Percentiles rank a stretch among this genome's conserved stretches.
Evolutionary conservation across 2,888 invertebrate genomes (phyloP).

Genomic region (Elmis aenea): DNA sequence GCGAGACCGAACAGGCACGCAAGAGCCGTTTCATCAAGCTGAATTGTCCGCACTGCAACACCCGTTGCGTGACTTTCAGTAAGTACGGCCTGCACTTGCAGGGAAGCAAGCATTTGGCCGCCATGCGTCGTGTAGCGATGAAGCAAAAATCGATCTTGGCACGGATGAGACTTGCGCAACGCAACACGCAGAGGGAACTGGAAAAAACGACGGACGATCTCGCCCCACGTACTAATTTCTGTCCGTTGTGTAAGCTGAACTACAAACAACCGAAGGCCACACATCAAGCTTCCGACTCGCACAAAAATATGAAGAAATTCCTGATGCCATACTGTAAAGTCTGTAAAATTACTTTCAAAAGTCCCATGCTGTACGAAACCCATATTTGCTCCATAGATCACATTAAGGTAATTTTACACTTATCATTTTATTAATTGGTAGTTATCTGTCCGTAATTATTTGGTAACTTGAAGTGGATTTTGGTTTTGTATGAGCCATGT

Average conservation of each 20-base stretch:
- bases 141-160: constrained; percentile 69
- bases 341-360: constrained; percentile 72
- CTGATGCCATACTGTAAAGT: constrained; percentile 76
- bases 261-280: constrained; percentile 56
- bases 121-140: constrained; percentile 69
- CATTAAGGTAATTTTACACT: constrained; percentile 64
- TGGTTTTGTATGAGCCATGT: no score
- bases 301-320: constrained; percentile 80
- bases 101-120: constrained; percentile 64
- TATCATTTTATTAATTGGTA: no score
- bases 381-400: constrained; percentile 79
- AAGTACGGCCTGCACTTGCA: constrained; percentile 70
- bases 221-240: constrained; percentile 43
- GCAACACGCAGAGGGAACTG: constrained; percentile 72
- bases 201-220: constrained; percentile 66
- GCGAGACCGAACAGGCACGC: constrained; percentile 40
- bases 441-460: no score
- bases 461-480: no score
- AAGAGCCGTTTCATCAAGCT: constrained; percentile 60
- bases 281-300: constrained; percentile 74
- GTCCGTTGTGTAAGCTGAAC: constrained; percentile 45
- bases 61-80: constrained; percentile 69
- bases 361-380: constrained; percentile 80
- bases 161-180: constrained; percentile 74
- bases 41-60: constrained; percentile 71